phyloP scores from a whole-genome alignment of 1,140 invertebrate genomes.

The Drosophila paulistorum region DNA sequence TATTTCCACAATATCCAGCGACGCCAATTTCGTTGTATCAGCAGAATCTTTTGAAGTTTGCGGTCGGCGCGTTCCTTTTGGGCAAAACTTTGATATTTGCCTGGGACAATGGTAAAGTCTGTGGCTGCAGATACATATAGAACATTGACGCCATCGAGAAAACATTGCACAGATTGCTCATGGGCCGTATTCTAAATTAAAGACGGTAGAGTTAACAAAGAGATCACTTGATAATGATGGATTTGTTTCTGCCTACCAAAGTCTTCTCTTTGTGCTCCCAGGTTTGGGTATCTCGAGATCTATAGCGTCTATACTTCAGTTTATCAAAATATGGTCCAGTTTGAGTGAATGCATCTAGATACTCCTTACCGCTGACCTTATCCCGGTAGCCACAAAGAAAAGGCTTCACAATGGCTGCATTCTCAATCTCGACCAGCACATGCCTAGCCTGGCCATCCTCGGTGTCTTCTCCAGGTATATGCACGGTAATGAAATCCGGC shows the following conservation, averaged over 20 bases:
- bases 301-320: conserved; percentile 65
- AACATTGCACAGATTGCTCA: conserved; percentile 76
- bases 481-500: conserved; percentile 84
- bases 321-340: conserved; percentile 84
- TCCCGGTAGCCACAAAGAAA: conserved; percentile 86
- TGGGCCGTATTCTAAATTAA: conserved; percentile 65
- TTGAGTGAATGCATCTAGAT: conserved; percentile 86
- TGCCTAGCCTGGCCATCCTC: conserved; percentile 77
- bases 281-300: conserved; percentile 78
- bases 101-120: conserved; percentile 66
- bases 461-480: conserved; percentile 76
- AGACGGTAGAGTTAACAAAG: not conserved
- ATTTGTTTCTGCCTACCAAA: conserved; percentile 41
- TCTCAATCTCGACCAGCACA: conserved; percentile 85
- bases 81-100: conserved; percentile 73
- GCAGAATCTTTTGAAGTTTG: conserved; percentile 66
- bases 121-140: conserved; percentile 59
- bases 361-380: conserved; percentile 83
- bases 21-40: conserved; percentile 80
- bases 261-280: conserved; percentile 65
- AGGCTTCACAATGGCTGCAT: conserved; percentile 84
- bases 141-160: conserved; percentile 71
- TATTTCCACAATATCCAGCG: conserved; percentile 71
- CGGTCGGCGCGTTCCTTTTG: conserved; percentile 64
- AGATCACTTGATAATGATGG: not conserved